These are phyloP conservation scores for Clytia hemisphaerica DNA, from an alignment of 30 jellyfish, hydroid and myxozoan genomes.

Conservation along the genomic window DNA sequence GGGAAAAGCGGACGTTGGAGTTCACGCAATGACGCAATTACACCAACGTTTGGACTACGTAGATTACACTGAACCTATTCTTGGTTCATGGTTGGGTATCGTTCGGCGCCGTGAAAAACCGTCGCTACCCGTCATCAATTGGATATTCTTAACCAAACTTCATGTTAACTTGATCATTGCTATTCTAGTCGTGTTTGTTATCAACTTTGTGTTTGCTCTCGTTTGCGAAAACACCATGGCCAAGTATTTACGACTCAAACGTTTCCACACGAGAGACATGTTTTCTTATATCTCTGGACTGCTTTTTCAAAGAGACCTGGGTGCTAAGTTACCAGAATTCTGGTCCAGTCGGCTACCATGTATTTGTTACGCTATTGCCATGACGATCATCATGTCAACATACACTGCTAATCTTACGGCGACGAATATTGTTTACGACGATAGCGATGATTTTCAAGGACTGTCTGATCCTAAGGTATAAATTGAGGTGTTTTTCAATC, in stretches of 20 bases:
- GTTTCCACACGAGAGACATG: neutral
- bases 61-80: constrained; percentile 8
- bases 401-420: constrained; percentile 16
- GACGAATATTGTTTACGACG: neutral
- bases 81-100: neutral
- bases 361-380: neutral
- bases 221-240: neutral
- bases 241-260: neutral
- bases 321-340: neutral
- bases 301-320: constrained; percentile 18
- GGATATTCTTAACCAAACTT: neutral
- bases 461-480: constrained; percentile 6
- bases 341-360: neutral
- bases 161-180: neutral
- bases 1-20: constrained; percentile 15
- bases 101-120: neutral
- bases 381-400: constrained; percentile 4
- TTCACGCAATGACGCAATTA: neutral
- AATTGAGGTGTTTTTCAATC: too few relatives aligned
- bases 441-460: constrained; percentile 2
- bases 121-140: neutral
- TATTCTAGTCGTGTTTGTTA: neutral
- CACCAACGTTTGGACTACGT: neutral
- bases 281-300: constrained; percentile 12
- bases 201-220: neutral